Evolutionary conservation across 2,888 invertebrate species (phyloP).

Genomic region (Cepaea hortensis): DNA sequence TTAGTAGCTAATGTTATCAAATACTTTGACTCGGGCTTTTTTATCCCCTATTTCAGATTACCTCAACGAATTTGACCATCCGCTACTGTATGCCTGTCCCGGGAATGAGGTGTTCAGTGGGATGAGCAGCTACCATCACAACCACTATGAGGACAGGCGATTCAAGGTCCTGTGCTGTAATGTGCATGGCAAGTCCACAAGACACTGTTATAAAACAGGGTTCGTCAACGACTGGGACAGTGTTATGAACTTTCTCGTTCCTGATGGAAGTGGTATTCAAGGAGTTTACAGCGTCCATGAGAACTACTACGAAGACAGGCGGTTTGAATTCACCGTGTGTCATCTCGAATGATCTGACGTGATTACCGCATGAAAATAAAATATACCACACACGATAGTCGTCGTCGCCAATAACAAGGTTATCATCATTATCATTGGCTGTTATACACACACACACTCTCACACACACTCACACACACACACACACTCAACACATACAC

Average conservation of each 20-base stretch:
- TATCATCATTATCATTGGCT: no score
- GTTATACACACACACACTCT: no score
- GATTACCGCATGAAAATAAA: no score
- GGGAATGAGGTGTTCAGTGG: background rate
- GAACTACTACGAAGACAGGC: conserved; percentile 7
- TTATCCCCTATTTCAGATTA: background rate
- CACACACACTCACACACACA: no score
- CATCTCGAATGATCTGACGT: background rate
- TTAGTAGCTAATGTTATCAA: no score
- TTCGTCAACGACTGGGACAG: background rate
- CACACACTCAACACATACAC: no score
- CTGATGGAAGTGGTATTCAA: background rate
- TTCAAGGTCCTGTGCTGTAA: background rate
- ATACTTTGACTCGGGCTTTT: no score
- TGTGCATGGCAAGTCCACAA: background rate
- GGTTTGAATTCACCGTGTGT: background rate
- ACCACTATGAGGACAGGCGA: background rate
- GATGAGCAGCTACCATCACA: background rate
- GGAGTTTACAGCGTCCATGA: background rate
- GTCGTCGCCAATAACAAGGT: no score
- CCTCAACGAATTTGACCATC: background rate
- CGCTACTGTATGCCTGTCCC: background rate
- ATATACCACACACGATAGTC: no score
- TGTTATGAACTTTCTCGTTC: background rate
- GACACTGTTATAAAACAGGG: background rate